Percentiles rank a stretch among this genome's conserved stretches.
These are phyloP conservation scores for Drosophila nigromelanica DNA, from an alignment of 1,140 invertebrate genomes.

Conservation along the genomic window DNA sequence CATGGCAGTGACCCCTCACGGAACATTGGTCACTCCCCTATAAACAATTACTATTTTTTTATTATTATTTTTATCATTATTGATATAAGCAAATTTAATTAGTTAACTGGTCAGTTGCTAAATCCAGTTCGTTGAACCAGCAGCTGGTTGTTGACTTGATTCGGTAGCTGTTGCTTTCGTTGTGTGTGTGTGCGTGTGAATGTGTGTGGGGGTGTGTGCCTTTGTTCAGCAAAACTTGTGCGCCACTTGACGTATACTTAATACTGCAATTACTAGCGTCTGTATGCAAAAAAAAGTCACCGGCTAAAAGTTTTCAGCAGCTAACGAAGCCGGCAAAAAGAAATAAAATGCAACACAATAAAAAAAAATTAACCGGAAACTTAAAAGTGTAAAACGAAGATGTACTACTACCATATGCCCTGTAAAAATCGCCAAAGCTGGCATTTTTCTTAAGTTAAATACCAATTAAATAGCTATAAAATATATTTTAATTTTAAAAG, in stretches of 20 bases:
- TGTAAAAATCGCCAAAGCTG: neutral
- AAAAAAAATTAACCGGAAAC: conserved; percentile 5
- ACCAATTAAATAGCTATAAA: no score
- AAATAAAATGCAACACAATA: conserved; percentile 16
- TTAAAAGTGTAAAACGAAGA: neutral
- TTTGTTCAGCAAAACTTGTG: conserved; percentile 7
- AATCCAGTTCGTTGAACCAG: conserved; percentile 43
- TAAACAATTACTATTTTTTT: conserved; percentile 6
- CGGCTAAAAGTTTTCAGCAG: conserved; percentile 33
- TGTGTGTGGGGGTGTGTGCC: conserved; percentile 13
- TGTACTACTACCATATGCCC: conserved; percentile 1
- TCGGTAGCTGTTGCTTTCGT: neutral
- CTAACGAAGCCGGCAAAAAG: conserved; percentile 25
- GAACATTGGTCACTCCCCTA: neutral
- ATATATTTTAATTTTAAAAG: no score
- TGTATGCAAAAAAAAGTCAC: conserved; percentile 36
- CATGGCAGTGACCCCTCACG: neutral
- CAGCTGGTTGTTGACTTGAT: conserved; percentile 33
- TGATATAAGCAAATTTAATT: conserved; percentile 51
- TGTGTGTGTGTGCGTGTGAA: conserved; percentile 9
- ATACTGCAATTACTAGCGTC: conserved; percentile 33
- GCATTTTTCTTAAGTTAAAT: no score
- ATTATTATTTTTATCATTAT: conserved; percentile 28
- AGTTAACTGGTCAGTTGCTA: conserved; percentile 31
- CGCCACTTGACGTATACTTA: conserved; percentile 41